Conservation (phyloP, 2,888 invertebrate species). For the Drosophila koepferae region DNA sequence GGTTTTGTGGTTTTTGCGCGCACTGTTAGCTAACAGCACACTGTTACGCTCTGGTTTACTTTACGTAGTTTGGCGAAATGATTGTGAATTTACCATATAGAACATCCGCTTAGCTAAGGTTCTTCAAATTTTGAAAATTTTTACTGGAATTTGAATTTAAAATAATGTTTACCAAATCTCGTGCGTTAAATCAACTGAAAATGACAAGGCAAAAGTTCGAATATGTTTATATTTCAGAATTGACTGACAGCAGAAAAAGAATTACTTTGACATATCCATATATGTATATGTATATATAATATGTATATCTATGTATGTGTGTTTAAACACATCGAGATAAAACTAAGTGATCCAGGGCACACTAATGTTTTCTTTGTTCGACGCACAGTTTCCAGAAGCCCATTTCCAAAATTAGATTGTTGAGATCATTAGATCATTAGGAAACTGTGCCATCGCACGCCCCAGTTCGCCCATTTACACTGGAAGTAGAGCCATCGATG, state of each 20-base stretch:
- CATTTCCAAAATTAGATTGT: constrained; percentile 36
- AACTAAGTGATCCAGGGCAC: constrained; percentile 15
- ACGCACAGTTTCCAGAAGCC: constrained; percentile 18
- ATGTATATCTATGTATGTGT: not conserved
- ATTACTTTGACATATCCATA: not conserved
- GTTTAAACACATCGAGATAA: not conserved
- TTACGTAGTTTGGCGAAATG: not conserved
- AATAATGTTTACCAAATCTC: not conserved
- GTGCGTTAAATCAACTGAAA: not conserved
- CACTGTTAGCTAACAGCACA: constrained; percentile 39
- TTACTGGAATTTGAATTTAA: not conserved
- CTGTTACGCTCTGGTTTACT: not conserved
- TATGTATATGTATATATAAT: not conserved
- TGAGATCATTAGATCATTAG: constrained; percentile 32
- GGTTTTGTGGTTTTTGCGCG: not conserved
- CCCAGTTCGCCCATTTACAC: constrained; percentile 33
- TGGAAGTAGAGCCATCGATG: constrained; percentile 3
- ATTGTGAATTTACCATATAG: constrained; percentile 4
- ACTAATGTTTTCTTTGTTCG: constrained; percentile 7
- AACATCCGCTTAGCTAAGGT: not conserved
- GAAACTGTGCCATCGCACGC: constrained; percentile 24
- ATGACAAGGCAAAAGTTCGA: not conserved
- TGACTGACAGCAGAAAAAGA: not conserved
- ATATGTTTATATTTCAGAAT: not conserved
- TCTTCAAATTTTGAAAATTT: not conserved